These are phyloP conservation scores for Pangasianodon hypophthalmus DNA, from an alignment of 2,113 vertebrate genomes.

Conservation along the genomic window DNA sequence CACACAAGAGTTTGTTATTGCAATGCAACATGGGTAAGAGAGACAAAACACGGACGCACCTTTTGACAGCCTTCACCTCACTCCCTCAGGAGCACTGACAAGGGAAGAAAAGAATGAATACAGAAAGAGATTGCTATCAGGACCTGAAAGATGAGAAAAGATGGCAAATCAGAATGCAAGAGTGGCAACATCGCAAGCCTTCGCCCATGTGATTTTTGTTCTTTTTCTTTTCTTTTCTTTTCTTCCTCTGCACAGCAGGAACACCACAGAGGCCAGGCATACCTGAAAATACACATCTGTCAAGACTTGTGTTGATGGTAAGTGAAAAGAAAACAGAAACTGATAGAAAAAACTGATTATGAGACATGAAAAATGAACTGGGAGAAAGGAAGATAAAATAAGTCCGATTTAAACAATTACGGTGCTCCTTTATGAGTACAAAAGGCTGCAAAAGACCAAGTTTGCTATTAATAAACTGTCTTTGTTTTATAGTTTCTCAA, in stretches of 20 bases:
- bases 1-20: conserved; percentile 41
- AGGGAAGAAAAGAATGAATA: conserved; percentile 65
- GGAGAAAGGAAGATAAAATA: neutral
- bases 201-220: conserved; percentile 48
- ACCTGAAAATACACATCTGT: conserved; percentile 26
- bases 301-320: conserved; percentile 19
- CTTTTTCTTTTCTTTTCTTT: conserved; percentile 17
- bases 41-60: conserved; percentile 43
- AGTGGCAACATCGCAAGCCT: conserved; percentile 43
- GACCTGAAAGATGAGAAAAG: conserved; percentile 59
- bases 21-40: conserved; percentile 50
- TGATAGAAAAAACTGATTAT: conserved; percentile 10
- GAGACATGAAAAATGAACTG: conserved; percentile 1
- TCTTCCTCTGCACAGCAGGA: conserved; percentile 1
- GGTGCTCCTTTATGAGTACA: too few species aligned
- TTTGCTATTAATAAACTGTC: neutral
- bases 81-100: conserved; percentile 55
- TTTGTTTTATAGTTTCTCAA: neutral
- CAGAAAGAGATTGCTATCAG: conserved; percentile 67
- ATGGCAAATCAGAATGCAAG: conserved; percentile 60
- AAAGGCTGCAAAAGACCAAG: neutral
- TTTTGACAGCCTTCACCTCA: conserved; percentile 52
- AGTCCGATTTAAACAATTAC: neutral
- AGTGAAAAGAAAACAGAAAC: conserved; percentile 23
- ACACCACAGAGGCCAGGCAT: conserved; percentile 19